Percentiles rank a stretch among this genome's conserved stretches.
Conservation (phyloP, 2,888 invertebrate species). For the Halictus ligatus region DNA sequence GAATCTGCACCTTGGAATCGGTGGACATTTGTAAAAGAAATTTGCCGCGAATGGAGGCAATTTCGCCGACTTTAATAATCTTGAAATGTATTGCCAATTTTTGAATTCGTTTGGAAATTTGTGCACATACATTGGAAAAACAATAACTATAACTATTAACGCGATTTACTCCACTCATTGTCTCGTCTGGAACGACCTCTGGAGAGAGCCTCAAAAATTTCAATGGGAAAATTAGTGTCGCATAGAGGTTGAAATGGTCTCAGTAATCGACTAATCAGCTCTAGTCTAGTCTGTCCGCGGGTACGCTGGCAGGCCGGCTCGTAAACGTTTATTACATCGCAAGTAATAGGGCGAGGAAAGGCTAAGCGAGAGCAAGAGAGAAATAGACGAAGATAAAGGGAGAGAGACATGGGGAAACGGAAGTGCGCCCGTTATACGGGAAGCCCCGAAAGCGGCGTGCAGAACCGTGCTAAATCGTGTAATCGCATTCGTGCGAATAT, state of each 20-base stretch:
- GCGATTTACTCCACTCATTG: no score
- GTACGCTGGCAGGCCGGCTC: constrained; percentile 11
- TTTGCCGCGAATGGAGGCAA: no score
- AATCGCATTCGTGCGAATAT: constrained; percentile 63
- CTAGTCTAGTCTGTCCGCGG: background rate
- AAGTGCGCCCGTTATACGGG: constrained; percentile 25
- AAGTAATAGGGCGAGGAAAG: background rate
- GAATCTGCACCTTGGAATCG: no score
- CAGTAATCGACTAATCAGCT: constrained; percentile 17
- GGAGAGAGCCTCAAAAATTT: background rate
- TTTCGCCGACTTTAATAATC: no score
- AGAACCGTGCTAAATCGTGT: constrained; percentile 42
- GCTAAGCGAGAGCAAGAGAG: background rate
- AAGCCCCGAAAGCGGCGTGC: constrained; percentile 33
- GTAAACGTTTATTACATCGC: constrained; percentile 22
- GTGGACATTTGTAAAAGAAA: no score
- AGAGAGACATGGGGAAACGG: background rate
- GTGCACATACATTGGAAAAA: no score
- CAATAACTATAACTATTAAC: no score
- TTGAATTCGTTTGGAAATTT: no score
- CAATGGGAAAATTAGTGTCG: background rate
- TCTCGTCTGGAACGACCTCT: no score
- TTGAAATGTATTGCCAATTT: no score
- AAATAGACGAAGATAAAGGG: background rate
- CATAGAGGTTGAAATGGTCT: background rate